Percentiles rank a stretch among this genome's conserved stretches.
These are phyloP conservation scores for Dorcus hopei DNA, from an alignment of 2,888 invertebrate species.

Conservation along the genomic window DNA sequence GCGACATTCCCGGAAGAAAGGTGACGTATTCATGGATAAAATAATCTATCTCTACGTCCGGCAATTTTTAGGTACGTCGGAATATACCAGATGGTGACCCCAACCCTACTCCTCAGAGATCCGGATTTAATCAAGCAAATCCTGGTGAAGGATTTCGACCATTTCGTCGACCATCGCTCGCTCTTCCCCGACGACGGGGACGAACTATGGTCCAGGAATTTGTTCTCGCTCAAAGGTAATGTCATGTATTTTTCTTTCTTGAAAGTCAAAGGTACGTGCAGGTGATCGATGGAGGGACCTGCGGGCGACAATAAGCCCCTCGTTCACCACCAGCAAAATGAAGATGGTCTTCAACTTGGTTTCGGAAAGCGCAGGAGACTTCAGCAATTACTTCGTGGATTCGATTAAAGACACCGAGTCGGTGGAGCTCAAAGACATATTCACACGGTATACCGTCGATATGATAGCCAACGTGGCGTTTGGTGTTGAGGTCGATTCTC, in stretches of 20 bases:
- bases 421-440: constrained; percentile 51
- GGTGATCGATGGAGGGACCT: constrained; percentile 40
- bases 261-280: too few relatives aligned
- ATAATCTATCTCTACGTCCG: too few relatives aligned
- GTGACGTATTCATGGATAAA: constrained; percentile 1
- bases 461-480: constrained; percentile 59
- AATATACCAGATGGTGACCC: constrained; percentile 26
- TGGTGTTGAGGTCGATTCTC: constrained; percentile 56
- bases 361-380: constrained; percentile 19
- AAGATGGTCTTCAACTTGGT: constrained; percentile 15
- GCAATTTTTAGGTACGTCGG: constrained; percentile 29
- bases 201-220: constrained; percentile 25
- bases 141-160: constrained; percentile 44
- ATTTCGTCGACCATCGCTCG: constrained; percentile 40
- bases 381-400: constrained; percentile 23
- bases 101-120: constrained; percentile 30
- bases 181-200: constrained; percentile 31
- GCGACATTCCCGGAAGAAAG: constrained; percentile 16
- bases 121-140: constrained; percentile 42
- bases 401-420: constrained; percentile 27
- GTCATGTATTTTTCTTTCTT: too few relatives aligned
- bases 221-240: constrained; percentile 15
- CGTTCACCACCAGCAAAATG: constrained; percentile 38
- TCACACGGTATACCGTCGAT: constrained; percentile 57
- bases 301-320: constrained; percentile 46